Conservation (phyloP, 2,113 vertebrate species). For the Seriola aureovittata region DNA sequence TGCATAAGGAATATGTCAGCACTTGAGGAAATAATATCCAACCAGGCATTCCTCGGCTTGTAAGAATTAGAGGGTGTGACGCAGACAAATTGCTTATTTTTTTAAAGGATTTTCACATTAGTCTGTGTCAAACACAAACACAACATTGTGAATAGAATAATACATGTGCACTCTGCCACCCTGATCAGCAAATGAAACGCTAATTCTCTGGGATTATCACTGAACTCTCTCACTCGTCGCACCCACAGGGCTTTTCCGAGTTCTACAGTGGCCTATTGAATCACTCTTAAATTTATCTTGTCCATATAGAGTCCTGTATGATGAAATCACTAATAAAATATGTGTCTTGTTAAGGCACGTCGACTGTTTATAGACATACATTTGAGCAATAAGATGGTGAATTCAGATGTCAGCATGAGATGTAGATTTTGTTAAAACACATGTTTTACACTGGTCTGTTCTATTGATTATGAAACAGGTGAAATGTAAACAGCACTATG, state of each 20-base stretch:
- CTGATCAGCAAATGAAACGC: conserved; percentile 41
- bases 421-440: conserved; percentile 20
- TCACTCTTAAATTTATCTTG: background rate
- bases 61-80: conserved; percentile 10
- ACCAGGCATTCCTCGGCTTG: background rate
- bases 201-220: conserved; percentile 52
- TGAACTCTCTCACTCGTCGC: conserved; percentile 8
- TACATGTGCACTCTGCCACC: background rate
- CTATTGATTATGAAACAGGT: background rate
- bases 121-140: conserved; percentile 49
- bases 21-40: conserved; percentile 27
- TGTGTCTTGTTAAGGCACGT: conserved; percentile 1
- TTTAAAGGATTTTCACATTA: conserved; percentile 62
- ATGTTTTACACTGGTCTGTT: background rate
- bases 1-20: conserved; percentile 1
- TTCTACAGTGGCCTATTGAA: background rate
- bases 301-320: too few species aligned
- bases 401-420: conserved; percentile 14
- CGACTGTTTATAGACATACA: conserved; percentile 18
- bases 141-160: conserved; percentile 18
- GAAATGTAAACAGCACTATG: background rate
- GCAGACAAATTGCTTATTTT: conserved; percentile 57
- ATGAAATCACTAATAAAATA: conserved; percentile 3
- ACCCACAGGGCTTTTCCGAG: background rate
- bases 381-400: background rate